These are phyloP conservation scores for Triplophysa bombifrons DNA, from an alignment of 2,797 vertebrate genomes.

Conservation along the genomic window DNA sequence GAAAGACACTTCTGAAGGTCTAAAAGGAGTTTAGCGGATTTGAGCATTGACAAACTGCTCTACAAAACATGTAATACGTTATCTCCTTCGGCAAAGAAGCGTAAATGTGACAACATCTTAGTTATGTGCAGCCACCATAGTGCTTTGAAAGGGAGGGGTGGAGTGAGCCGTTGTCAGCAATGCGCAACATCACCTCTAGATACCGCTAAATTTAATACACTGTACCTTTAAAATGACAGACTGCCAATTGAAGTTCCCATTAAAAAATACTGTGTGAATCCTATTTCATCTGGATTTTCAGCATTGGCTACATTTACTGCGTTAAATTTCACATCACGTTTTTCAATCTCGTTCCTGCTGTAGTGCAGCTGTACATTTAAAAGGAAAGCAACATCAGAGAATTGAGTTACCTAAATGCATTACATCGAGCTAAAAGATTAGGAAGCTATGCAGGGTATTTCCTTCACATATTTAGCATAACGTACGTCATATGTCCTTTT, in stretches of 20 bases:
- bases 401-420: constrained; percentile 35
- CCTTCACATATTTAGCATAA: constrained; percentile 11
- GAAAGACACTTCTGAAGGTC: neutral
- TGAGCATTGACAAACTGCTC: no score
- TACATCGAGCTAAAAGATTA: constrained; percentile 29
- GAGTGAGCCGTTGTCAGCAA: no score
- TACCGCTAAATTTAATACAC: no score
- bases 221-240: neutral
- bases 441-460: constrained; percentile 36
- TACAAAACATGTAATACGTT: no score
- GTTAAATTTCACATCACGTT: neutral
- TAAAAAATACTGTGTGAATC: neutral
- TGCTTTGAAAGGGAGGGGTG: no score
- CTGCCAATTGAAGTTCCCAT: neutral
- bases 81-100: no score
- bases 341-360: neutral
- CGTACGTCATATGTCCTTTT: neutral
- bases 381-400: neutral
- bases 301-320: neutral
- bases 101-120: no score
- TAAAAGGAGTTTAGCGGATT: neutral
- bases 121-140: no score
- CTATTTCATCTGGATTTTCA: neutral
- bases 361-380: neutral
- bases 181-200: no score